Evolutionary conservation across 35 echinoderm and acorn worm genomes (phyloP).

Genomic region (Apostichopus parvimensis): DNA sequence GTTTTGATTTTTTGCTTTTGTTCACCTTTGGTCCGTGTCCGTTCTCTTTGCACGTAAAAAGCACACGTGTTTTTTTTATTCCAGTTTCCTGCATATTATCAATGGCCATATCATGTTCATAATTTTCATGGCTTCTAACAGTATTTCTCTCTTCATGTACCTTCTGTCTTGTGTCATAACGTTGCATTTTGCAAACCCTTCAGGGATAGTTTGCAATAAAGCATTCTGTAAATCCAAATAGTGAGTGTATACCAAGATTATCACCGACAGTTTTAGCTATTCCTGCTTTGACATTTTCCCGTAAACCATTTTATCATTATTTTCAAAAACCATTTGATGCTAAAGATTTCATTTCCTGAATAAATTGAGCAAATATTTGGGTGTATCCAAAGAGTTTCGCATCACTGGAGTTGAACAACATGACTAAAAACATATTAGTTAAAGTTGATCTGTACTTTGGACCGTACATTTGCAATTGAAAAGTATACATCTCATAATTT

Average conservation of each 20-base stretch:
- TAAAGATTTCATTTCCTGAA: constrained; percentile 6
- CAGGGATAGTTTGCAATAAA: too few species aligned
- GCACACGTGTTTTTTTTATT: too few species aligned
- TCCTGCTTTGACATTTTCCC: constrained; percentile 26
- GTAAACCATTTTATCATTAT: constrained; percentile 19
- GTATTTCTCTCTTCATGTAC: too few species aligned
- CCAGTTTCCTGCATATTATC: too few species aligned
- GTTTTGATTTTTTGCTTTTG: too few species aligned
- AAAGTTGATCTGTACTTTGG: constrained; percentile 50
- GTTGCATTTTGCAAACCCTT: too few species aligned
- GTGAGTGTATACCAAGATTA: constrained; percentile 53
- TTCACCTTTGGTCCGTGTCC: too few species aligned
- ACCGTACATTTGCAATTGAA: constrained; percentile 24
- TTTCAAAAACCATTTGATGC: constrained; percentile 22
- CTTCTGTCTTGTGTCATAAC: too few species aligned
- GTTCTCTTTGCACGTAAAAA: neutral
- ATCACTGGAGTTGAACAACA: constrained; percentile 59
- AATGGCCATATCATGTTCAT: too few species aligned
- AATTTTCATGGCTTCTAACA: too few species aligned
- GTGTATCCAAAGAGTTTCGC: constrained; percentile 39
- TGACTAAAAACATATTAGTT: constrained; percentile 23
- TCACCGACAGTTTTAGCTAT: constrained; percentile 66
- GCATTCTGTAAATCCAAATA: constrained; percentile 57
- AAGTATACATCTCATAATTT: constrained; percentile 64
- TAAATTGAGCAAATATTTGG: constrained; percentile 12